A percentile compares a stretch with the other conserved stretches of the same genome.
These are phyloP conservation scores for Bubo bubo DNA, from an alignment of 2,113 vertebrate species.

Conservation along the genomic window DNA sequence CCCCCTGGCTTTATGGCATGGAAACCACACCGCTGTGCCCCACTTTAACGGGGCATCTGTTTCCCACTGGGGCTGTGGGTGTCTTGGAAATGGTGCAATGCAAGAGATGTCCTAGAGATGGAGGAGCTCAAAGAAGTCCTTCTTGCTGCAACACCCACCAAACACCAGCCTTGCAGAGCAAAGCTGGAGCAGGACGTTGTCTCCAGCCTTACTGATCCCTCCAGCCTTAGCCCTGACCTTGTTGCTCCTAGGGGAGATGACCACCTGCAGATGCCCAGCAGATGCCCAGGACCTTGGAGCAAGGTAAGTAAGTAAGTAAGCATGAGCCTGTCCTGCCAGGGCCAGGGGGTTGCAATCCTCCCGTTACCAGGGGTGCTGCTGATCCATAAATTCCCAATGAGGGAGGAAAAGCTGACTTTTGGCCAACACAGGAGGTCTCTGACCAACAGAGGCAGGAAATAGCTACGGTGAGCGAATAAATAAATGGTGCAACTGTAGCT, in stretches of 20 bases:
- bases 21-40: neutral
- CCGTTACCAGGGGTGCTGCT: neutral
- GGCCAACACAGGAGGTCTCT: constrained; percentile 45
- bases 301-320: neutral
- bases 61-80: neutral
- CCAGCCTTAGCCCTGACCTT: neutral
- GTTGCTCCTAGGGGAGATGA: neutral
- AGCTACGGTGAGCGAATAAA: constrained; percentile 45
- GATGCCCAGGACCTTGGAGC: neutral
- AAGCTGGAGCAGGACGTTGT: neutral
- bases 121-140: neutral
- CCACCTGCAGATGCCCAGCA: neutral
- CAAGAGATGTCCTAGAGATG: neutral
- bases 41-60: neutral
- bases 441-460: constrained; percentile 65
- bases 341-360: neutral
- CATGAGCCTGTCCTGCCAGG: neutral
- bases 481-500: constrained; percentile 34
- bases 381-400: neutral
- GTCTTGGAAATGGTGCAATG: neutral
- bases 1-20: neutral
- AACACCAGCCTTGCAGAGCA: neutral
- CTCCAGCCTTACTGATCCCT: neutral
- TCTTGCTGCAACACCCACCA: neutral
- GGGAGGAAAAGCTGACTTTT: constrained; percentile 53